These are phyloP conservation scores for Neoascia interrupta DNA, from an alignment of 2,888 invertebrate genomes.

Conservation along the genomic window DNA sequence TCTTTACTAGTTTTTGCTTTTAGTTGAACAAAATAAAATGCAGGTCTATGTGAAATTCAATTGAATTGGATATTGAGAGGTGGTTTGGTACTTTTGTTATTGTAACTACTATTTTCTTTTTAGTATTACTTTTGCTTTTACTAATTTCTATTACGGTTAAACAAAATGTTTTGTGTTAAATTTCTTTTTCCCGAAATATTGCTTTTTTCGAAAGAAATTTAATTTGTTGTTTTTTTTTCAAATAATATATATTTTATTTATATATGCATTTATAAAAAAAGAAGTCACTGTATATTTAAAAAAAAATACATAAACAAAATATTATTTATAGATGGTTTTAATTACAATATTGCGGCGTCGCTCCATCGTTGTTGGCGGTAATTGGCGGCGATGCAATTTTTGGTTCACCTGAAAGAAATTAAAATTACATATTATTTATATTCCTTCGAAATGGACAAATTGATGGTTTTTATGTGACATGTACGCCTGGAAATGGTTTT, in stretches of 20 bases:
- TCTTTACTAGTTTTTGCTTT: constrained; percentile 7
- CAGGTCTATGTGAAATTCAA: constrained; percentile 37
- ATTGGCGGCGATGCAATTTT: constrained; percentile 76
- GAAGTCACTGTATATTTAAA: constrained; percentile 63
- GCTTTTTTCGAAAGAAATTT: constrained; percentile 48
- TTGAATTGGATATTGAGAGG: constrained; percentile 42
- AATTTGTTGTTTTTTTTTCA: constrained; percentile 35
- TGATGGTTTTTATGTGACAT: too few relatives aligned
- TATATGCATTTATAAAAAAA: constrained; percentile 45
- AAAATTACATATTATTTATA: too few relatives aligned
- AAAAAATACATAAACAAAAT: constrained; percentile 65
- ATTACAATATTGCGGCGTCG: constrained; percentile 78
- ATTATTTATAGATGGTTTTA: constrained; percentile 69
- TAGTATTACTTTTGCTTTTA: constrained; percentile 1
- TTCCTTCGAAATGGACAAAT: too few relatives aligned
- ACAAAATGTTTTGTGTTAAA: too few relatives aligned
- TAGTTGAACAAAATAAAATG: constrained; percentile 27
- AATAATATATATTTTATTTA: constrained; percentile 43
- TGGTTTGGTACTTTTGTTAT: constrained; percentile 43
- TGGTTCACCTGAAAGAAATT: constrained; percentile 75
- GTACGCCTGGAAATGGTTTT: too few relatives aligned
- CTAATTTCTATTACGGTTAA: too few relatives aligned
- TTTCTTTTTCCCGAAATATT: constrained; percentile 44
- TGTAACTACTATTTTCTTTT: constrained; percentile 35
- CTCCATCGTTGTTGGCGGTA: constrained; percentile 72